These are phyloP conservation scores for Drosophila ercepeae DNA, from an alignment of 1,140 invertebrate genomes.

Conservation along the genomic window DNA sequence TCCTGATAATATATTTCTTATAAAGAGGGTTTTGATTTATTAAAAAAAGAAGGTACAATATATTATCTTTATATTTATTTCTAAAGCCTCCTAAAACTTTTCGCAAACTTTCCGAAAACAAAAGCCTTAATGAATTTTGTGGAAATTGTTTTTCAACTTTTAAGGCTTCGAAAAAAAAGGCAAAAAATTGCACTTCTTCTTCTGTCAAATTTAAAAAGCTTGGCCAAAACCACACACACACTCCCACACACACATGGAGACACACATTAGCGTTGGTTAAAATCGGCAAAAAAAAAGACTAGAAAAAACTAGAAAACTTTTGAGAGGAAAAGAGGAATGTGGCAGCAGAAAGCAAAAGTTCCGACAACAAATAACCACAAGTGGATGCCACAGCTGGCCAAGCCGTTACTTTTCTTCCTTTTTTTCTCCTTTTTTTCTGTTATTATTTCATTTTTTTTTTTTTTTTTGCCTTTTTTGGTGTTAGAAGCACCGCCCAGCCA, in stretches of 20 bases:
- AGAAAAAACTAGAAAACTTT: slow-evolving; percentile 46
- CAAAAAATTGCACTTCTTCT: slow-evolving; percentile 15
- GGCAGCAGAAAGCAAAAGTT: slow-evolving; percentile 68
- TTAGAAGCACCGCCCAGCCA: no score
- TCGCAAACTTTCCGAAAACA: no score
- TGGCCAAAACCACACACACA: slow-evolving; percentile 11
- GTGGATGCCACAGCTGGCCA: slow-evolving; percentile 74
- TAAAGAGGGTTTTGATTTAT: no score
- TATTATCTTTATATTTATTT: no score
- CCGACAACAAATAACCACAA: slow-evolving; percentile 77
- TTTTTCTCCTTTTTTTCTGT: slow-evolving; percentile 8
- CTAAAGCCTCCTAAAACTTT: background rate
- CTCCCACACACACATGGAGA: slow-evolving; percentile 22
- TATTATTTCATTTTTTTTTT: slow-evolving; percentile 20
- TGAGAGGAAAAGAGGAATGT: slow-evolving; percentile 19
- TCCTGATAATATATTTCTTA: no score
- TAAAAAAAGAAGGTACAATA: no score
- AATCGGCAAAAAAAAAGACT: slow-evolving; percentile 55
- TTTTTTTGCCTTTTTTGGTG: no score
- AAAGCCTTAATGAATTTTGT: slow-evolving; percentile 11
- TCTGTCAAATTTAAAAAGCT: slow-evolving; percentile 6
- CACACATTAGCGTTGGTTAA: slow-evolving; percentile 63
- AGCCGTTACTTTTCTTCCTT: slow-evolving; percentile 30
- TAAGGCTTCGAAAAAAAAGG: slow-evolving; percentile 7
- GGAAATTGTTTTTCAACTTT: slow-evolving; percentile 16